phyloP scores from a whole-genome alignment of 1,140 invertebrate genomes.

The Rhizoglyphus robini region DNA sequence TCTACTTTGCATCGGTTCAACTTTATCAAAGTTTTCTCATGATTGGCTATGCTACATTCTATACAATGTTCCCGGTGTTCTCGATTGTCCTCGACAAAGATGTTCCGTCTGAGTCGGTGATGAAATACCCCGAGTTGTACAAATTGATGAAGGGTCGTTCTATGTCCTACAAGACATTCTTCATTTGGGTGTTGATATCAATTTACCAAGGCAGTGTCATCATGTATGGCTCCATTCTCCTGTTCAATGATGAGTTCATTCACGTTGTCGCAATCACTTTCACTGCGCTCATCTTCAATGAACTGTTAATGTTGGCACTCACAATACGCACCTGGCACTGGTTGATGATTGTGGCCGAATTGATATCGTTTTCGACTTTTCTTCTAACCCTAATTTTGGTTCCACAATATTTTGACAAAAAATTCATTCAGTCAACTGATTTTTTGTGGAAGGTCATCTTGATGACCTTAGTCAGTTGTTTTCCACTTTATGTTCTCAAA shows the following conservation, averaged over 20 bases:
- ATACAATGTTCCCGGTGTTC: constrained; percentile 98
- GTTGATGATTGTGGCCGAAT: constrained; percentile 87
- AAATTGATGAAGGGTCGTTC: constrained; percentile 67
- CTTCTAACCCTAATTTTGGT: constrained; percentile 70
- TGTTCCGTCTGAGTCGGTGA: constrained; percentile 75
- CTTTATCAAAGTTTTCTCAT: constrained; percentile 96
- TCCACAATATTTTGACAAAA: constrained; percentile 83
- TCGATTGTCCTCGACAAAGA: constrained; percentile 87
- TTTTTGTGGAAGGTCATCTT: constrained; percentile 92
- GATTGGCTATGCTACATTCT: constrained; percentile 96
- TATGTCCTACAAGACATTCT: constrained; percentile 86
- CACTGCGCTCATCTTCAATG: constrained; percentile 89
- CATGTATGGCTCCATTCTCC: constrained; percentile 92
- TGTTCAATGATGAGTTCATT: constrained; percentile 97
- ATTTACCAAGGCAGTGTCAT: constrained; percentile 99
- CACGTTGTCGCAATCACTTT: constrained; percentile 99
- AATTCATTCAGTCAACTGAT: constrained; percentile 80
- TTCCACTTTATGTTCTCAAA: constrained; percentile 92
- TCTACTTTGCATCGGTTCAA: constrained; percentile 93
- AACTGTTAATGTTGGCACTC: constrained; percentile 95
- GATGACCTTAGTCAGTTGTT: constrained; percentile 86
- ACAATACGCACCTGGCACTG: constrained; percentile 63
- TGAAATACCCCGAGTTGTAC: constrained; percentile 93
- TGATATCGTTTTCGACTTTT: constrained; percentile 74
- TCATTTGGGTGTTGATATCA: constrained; percentile 95